Evolutionary conservation across 2,797 vertebrate genomes (phyloP), one percentile per base, ranked within the genome.

Genomic region (Rousettus madagascariensis): DNA sequence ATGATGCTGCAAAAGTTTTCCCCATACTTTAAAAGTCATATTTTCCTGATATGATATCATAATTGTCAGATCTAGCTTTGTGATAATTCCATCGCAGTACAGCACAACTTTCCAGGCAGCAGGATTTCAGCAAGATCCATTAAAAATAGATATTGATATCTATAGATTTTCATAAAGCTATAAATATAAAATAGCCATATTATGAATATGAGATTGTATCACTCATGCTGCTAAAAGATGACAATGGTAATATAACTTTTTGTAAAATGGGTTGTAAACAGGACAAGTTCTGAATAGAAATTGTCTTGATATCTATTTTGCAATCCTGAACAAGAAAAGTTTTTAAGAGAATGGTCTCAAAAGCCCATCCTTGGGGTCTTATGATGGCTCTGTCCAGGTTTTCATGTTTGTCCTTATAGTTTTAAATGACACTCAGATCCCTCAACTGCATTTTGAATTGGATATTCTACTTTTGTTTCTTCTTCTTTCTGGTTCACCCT

Each of bases 151-250:
- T 96, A 96, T 94, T 97, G 97, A 96, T 97, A 98, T 97, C 97
- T 97, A 97, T 97, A 97, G 97, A 98, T 98, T 97, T 97, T 97
- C 97, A 97, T 96, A 97, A 97, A 97, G 91, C 97, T 84, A 89
- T 79, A 97, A 95, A 96, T 96, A 94, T 95, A 97, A 97, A 97
- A 95, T 95, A 95, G 95, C 84, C 89, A 95, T 90, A 97, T 97
- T 95, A 95, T 97, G 94, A 97, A 97, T 93, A 96, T 95, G 92
- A 98, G 95, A 98, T 97, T 57, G 5, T 96, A 98, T 97, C 97
- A 41, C 68, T 96, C 72, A 80, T 84, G 71, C 91, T 94, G 96
- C 96, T 97, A 94, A 97, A 88, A 96, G 91, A 91, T 93, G 96
- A 93, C 94, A 96, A 96, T 94, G 51, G 86, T 69, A 96, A 97